Base-by-base conservation (phyloP, 2,113 vertebrate genomes). In the Alces alces region DNA sequence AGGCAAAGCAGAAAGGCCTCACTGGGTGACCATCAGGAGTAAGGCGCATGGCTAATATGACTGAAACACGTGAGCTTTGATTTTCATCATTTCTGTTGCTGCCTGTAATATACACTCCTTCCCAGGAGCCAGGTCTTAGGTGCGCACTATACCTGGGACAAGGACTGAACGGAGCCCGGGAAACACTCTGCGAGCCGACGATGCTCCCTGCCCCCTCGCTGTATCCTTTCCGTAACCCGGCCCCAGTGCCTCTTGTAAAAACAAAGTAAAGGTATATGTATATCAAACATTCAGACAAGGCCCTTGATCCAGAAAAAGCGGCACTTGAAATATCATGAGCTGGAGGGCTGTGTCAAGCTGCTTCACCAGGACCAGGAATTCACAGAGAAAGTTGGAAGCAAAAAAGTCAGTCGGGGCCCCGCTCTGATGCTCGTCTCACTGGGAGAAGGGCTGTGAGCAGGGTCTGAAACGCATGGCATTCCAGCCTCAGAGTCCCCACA, bases 1-100 rank as follows among this genome's bases (percentile, higher is more conserved):
- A 23, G 28, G 8, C 2, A 4, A 33, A 25, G 17, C 28, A 28
- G 30, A 25, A 9, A 54, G 84, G 23, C 43, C 43, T 21, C 1
- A 1, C 3, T 0, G 2, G 0, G 30, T 16, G 60, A 5, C 4
- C 0, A 7, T 2, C 6, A 25, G 8, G 76, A 6, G 30, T 1
- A 13, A 12, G 36, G n/a, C 39, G 11, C 16, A 27, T 1, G 11
- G 91, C 5, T 9, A 1, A 2, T n/a, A 5, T 6, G 83, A 52
- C 2, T 6, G 14, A 33, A n/a, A 30, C 33, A 88, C 82, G 33
- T 6, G 36, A 55, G 52, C 82, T 52, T 30, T 11, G 36, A 36
- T 23, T 21, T 7, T 4, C 12, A 7, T 25, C 45, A 0, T 45
- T 58, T 60, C 13, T 11, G 0, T 0, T 23, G 12, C 36, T 7